Evolutionary conservation across 1,140 invertebrate genomes (phyloP).

Genomic region (Panagrolaimus sp.): DNA sequence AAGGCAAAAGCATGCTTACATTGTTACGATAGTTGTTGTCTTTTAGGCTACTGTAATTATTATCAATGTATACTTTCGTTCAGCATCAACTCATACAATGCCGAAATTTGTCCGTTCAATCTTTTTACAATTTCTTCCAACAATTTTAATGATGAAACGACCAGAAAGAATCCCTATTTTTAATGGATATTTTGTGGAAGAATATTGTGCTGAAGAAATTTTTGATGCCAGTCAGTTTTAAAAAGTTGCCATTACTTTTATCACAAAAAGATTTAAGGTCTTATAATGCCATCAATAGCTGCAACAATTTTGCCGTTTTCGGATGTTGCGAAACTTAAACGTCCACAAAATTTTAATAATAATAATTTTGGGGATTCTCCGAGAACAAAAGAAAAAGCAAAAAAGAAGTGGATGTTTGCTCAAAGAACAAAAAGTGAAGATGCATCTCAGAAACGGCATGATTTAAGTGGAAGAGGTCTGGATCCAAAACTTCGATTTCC

Average conservation of each 20-base stretch:
- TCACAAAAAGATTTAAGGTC: slow-evolving; percentile 20
- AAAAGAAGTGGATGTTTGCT: slow-evolving; percentile 1
- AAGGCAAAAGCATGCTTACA: not conserved
- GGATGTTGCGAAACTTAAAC: slow-evolving; percentile 18
- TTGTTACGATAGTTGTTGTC: slow-evolving; percentile 7
- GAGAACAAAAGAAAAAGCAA: not conserved
- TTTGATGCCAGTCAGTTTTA: slow-evolving; percentile 48
- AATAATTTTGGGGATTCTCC: not conserved
- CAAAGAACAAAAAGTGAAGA: slow-evolving; percentile 8
- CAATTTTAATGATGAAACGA: slow-evolving; percentile 50
- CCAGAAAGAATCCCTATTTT: slow-evolving; percentile 61
- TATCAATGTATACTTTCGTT: slow-evolving; percentile 98
- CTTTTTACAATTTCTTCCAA: slow-evolving; percentile 82
- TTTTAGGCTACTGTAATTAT: slow-evolving; percentile 66
- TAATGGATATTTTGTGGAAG: slow-evolving; percentile 64
- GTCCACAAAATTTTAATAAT: too few relatives aligned
- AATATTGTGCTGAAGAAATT: slow-evolving; percentile 52
- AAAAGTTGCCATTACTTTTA: not conserved
- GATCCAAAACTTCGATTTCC: not conserved
- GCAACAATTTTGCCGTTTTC: slow-evolving; percentile 54
- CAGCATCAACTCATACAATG: slow-evolving; percentile 79
- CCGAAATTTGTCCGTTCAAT: slow-evolving; percentile 83
- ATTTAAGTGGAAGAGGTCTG: not conserved
- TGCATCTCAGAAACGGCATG: not conserved
- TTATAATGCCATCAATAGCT: slow-evolving; percentile 53